These are phyloP conservation scores for Xestia ashworthii DNA, from an alignment of 2,888 invertebrate species.

Conservation along the genomic window DNA sequence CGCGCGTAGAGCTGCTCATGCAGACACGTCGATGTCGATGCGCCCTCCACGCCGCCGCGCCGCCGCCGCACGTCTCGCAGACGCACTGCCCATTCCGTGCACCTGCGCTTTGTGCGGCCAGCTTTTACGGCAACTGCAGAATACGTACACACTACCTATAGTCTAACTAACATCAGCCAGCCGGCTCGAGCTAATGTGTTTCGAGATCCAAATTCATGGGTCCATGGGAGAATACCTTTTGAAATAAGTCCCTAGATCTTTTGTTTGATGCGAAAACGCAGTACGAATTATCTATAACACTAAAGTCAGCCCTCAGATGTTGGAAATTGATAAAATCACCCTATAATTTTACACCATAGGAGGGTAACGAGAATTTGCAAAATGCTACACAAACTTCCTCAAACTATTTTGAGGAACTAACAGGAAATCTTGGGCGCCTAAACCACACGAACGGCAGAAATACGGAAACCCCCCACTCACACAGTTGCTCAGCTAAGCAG, in stretches of 20 bases:
- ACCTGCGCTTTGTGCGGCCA: conserved; percentile 55
- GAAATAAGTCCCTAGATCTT: neutral
- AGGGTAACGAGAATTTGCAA: neutral
- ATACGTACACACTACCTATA: conserved; percentile 31
- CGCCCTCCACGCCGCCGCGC: conserved; percentile 28
- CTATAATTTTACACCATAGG: neutral
- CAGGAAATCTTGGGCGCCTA: conserved; percentile 23
- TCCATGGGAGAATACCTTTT: conserved; percentile 20
- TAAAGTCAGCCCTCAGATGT: neutral
- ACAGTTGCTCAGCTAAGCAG: conserved; percentile 30
- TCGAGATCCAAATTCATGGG: conserved; percentile 24
- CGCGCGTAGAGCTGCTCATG: conserved; percentile 28
- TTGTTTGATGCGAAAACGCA: neutral
- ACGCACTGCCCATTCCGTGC: conserved; percentile 55
- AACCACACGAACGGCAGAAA: conserved; percentile 30
- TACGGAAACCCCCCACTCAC: conserved; percentile 17
- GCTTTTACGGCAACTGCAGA: conserved; percentile 44
- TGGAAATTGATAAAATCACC: neutral
- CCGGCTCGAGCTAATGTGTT: conserved; percentile 35
- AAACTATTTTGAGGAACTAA: conserved; percentile 12
- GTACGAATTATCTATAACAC: neutral
- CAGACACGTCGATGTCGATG: conserved; percentile 50
- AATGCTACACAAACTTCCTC: neutral
- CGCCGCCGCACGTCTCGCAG: conserved; percentile 39
- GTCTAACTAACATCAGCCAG: conserved; percentile 22